Percentiles rank a stretch among this genome's conserved stretches.
Conservation (phyloP, 2,888 invertebrate species). For the Desoria tigrina region DNA sequence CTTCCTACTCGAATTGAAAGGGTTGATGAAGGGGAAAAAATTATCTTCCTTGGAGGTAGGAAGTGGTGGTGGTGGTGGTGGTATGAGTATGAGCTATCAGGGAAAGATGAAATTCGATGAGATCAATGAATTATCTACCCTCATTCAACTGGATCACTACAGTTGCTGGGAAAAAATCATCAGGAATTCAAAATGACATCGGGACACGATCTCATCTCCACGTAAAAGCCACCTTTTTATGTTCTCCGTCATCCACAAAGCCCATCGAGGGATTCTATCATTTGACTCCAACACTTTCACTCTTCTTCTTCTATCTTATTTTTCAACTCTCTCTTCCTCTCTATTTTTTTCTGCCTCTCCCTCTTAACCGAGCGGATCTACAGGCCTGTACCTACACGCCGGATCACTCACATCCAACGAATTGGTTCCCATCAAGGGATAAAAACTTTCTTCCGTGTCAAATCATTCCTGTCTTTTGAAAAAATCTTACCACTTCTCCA, state of each 20-base stretch:
- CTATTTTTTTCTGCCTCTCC: too few species aligned
- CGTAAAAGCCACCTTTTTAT: conserved; percentile 47
- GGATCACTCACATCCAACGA: conserved; percentile 19
- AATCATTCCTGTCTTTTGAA: conserved; percentile 27
- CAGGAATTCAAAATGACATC: conserved; percentile 51
- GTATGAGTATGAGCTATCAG: conserved; percentile 5
- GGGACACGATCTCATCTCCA: conserved; percentile 47
- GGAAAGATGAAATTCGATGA: conserved; percentile 50
- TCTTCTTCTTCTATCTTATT: conserved; percentile 11
- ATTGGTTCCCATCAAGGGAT: conserved; percentile 10
- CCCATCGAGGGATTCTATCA: too few species aligned
- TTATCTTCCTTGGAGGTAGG: background rate
- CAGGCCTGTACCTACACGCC: background rate
- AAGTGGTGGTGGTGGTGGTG: too few species aligned
- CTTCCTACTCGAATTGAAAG: too few species aligned
- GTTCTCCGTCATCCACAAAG: conserved; percentile 40
- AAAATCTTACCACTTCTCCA: conserved; percentile 39
- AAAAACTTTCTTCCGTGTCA: conserved; percentile 29
- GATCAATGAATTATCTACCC: conserved; percentile 50
- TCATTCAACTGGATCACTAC: too few species aligned
- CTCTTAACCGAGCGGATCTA: background rate
- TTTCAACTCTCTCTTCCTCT: conserved; percentile 8
- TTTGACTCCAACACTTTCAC: too few species aligned
- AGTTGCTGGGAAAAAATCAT: conserved; percentile 40
- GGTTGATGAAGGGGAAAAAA: too few species aligned